Percentiles rank a stretch among this genome's conserved stretches.
phyloP scores from a whole-genome alignment of 2,888 invertebrate genomes.

The Drosophila gaucha region DNA sequence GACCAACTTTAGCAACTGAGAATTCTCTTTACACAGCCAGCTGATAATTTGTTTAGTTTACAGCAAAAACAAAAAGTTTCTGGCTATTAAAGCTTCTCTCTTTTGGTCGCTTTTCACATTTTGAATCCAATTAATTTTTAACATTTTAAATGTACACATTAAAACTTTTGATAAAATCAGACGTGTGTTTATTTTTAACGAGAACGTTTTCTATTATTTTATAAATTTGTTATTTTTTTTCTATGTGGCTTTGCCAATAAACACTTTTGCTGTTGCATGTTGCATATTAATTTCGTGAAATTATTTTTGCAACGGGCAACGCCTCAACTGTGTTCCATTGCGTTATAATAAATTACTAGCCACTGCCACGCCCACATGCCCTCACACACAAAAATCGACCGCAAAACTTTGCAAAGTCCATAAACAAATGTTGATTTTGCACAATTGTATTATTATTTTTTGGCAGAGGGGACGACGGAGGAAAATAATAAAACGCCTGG shows the following conservation, averaged over 20 bases:
- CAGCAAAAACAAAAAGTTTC: not conserved
- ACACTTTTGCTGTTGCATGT: slow-evolving; percentile 5
- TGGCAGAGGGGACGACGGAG: not conserved
- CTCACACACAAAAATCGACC: slow-evolving; percentile 7
- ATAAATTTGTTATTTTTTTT: not conserved
- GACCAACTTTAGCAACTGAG: not conserved
- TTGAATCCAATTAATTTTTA: slow-evolving; percentile 14
- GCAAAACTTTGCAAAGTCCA: slow-evolving; percentile 24
- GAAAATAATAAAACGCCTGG: not conserved
- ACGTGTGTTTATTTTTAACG: too few species aligned
- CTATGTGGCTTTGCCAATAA: slow-evolving; percentile 10
- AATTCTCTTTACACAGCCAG: not conserved
- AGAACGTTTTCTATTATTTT: not conserved
- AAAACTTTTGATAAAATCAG: slow-evolving; percentile 14
- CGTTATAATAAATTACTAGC: slow-evolving; percentile 17
- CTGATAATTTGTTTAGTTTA: slow-evolving; percentile 3
- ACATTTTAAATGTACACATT: slow-evolving; percentile 24
- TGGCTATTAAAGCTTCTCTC: not conserved
- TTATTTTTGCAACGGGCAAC: slow-evolving; percentile 13
- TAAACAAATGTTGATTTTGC: slow-evolving; percentile 44
- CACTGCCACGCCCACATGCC: slow-evolving; percentile 3
- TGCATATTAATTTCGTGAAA: slow-evolving; percentile 15
- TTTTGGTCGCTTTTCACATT: not conserved
- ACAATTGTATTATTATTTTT: slow-evolving; percentile 17
- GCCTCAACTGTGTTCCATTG: slow-evolving; percentile 8